These are phyloP conservation scores for Oscheius sp. DNA, from an alignment of 1,140 invertebrate genomes.

Conservation along the genomic window DNA sequence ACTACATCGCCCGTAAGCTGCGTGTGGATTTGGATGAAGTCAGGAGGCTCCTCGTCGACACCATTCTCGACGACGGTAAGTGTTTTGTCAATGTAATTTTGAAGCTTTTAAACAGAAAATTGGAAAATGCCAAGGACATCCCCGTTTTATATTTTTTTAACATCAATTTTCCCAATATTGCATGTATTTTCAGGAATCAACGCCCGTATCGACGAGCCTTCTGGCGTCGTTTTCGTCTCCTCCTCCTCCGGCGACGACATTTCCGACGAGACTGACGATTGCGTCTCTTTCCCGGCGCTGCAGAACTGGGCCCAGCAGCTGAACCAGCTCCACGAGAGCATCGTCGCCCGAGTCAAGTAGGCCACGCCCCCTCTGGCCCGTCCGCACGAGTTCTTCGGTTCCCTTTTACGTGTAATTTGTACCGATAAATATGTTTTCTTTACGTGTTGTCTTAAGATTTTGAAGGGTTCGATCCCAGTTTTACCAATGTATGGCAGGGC, in stretches of 20 bases:
- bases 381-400: no score
- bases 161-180: no score
- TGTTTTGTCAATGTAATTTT: neutral
- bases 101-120: neutral
- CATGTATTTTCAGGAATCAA: neutral
- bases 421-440: no score
- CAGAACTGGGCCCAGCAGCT: neutral
- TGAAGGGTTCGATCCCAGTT: no score
- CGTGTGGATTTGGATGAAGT: conserved; percentile 95
- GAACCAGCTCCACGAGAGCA: no score
- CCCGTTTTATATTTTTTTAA: no score
- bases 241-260: neutral
- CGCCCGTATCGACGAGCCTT: neutral
- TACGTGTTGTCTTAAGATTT: no score
- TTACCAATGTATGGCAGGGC: no score
- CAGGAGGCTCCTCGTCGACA: conserved; percentile 93
- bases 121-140: no score
- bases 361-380: no score
- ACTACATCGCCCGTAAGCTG: conserved; percentile 93
- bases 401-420: no score
- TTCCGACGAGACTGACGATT: neutral
- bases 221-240: neutral
- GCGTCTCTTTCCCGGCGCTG: neutral
- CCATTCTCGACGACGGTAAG: conserved; percentile 78
- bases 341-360: no score